Conservation (phyloP, 2,888 invertebrate species). For the Tortricodes alternella region DNA sequence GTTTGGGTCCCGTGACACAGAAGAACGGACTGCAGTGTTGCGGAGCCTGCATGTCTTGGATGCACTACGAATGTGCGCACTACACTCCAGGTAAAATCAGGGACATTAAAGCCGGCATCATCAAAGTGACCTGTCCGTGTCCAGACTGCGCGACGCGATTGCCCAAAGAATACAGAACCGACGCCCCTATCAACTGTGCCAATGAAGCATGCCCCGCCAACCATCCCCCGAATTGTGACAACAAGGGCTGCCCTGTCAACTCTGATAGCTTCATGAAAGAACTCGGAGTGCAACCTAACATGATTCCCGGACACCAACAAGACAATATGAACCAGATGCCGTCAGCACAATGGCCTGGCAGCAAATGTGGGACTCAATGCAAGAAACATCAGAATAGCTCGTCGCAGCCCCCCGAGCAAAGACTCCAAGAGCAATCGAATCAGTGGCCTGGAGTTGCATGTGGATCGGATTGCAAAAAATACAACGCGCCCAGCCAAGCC, state of each 20-base stretch:
- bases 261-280: too few species aligned
- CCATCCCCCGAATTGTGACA: neutral
- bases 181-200: conserved; percentile 39
- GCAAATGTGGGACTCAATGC: conserved; percentile 47
- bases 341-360: conserved; percentile 39
- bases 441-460: conserved; percentile 27
- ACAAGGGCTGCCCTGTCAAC: neutral
- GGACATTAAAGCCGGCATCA: conserved; percentile 62
- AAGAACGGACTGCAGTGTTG: conserved; percentile 65
- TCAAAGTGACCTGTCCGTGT: conserved; percentile 68
- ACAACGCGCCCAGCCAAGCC: neutral
- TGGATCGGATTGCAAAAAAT: neutral
- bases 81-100: conserved; percentile 67
- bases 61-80: conserved; percentile 64
- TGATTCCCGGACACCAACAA: neutral
- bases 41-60: conserved; percentile 65
- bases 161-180: conserved; percentile 54
- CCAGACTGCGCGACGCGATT: conserved; percentile 59
- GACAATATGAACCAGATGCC: conserved; percentile 36
- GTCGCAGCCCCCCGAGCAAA: conserved; percentile 38
- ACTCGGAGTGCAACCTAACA: too few species aligned
- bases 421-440: too few species aligned
- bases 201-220: conserved; percentile 46
- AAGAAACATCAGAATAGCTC: conserved; percentile 34
- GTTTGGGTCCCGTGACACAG: conserved; percentile 52